phyloP scores from a whole-genome alignment of 2,113 vertebrate genomes.

The Forbesichthys papilliferus region DNA sequence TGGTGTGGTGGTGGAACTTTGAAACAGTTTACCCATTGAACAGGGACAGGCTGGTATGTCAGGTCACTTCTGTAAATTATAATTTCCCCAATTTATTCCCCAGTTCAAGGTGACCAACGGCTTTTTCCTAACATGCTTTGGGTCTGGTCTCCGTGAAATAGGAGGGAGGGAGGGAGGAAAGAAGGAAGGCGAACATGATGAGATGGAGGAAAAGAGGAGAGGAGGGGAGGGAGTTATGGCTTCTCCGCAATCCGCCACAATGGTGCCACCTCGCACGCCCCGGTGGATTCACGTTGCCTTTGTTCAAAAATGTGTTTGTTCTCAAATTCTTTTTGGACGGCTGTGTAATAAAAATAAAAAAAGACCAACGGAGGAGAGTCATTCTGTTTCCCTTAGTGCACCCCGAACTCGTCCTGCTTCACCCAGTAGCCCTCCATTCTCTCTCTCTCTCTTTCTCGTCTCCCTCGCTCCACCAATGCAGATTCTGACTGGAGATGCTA shows the following conservation, averaged over 20 bases:
- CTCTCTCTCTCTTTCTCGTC: slow-evolving; percentile 4
- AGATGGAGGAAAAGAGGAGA: slow-evolving; percentile 13
- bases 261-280: slow-evolving; percentile 65
- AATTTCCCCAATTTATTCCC: slow-evolving; percentile 51
- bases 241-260: slow-evolving; percentile 61
- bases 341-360: slow-evolving; percentile 60
- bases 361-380: slow-evolving; percentile 52
- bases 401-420: slow-evolving; percentile 20
- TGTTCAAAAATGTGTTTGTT: slow-evolving; percentile 81
- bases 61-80: slow-evolving; percentile 43
- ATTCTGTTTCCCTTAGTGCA: slow-evolving; percentile 32
- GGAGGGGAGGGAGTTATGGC: slow-evolving; percentile 44
- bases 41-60: slow-evolving; percentile 29
- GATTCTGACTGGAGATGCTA: slow-evolving; percentile 75
- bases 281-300: slow-evolving; percentile 73
- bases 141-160: slow-evolving; percentile 57
- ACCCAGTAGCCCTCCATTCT: not conserved
- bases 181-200: slow-evolving; percentile 2
- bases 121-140: slow-evolving; percentile 39
- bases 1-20: slow-evolving; percentile 33
- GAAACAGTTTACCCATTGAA: slow-evolving; percentile 42
- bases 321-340: slow-evolving; percentile 79
- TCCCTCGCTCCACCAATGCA: slow-evolving; percentile 50
- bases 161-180: slow-evolving; percentile 51
- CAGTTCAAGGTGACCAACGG: slow-evolving; percentile 40